Percentiles rank a stretch among this genome's conserved stretches.
Evolutionary conservation across 2,797 vertebrate species (phyloP).

Genomic region (Schizothorax lantsangensis): DNA sequence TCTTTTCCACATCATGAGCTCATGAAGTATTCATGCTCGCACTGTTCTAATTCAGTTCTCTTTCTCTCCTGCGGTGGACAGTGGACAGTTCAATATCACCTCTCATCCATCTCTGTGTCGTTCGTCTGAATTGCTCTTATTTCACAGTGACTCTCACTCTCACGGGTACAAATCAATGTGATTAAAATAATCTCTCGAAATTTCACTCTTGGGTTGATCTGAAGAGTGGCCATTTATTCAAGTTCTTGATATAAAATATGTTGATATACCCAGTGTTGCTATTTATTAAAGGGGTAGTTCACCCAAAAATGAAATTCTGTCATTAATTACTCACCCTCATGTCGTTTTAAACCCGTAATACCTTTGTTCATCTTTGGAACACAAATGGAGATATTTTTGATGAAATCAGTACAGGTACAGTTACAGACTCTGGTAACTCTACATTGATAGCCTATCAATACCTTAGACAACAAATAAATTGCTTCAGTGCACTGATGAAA

Average conservation of each 20-base stretch:
- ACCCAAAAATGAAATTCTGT: neutral
- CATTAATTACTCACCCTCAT: neutral
- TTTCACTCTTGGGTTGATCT: neutral
- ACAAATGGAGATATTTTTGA: neutral
- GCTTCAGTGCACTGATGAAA: neutral
- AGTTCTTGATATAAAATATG: neutral
- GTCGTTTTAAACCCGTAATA: neutral
- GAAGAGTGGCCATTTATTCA: neutral
- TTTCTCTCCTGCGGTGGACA: slow-evolving; percentile 38
- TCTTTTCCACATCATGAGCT: slow-evolving; percentile 75
- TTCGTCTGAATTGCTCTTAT: slow-evolving; percentile 19
- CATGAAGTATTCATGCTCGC: slow-evolving; percentile 75
- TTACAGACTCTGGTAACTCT: too few relatives aligned
- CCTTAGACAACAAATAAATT: neutral
- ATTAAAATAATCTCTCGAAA: slow-evolving; percentile 22
- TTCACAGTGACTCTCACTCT: neutral
- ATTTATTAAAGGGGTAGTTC: neutral
- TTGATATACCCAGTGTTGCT: neutral
- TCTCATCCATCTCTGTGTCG: slow-evolving; percentile 32
- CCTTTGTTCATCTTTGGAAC: too few relatives aligned
- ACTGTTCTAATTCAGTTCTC: slow-evolving; percentile 45
- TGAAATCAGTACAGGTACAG: neutral
- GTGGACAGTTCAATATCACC: slow-evolving; percentile 21
- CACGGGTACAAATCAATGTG: neutral
- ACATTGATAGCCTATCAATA: neutral